Evolutionary conservation across 2,888 invertebrate genomes (phyloP), one percentile per base, ranked within the genome.

Genomic region (Tyria jacobaeae): DNA sequence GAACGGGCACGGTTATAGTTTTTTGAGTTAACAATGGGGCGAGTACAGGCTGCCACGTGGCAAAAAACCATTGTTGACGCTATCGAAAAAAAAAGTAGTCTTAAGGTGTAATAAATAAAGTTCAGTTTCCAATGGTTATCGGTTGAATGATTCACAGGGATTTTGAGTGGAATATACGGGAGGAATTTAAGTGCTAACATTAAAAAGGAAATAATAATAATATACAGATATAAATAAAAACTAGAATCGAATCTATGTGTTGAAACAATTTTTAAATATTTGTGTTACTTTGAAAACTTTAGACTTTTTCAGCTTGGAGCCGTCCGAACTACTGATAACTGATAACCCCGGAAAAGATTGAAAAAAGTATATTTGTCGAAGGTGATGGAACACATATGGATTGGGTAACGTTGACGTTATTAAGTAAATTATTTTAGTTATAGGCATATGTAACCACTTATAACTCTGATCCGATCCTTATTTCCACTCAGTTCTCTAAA

Each of bases 11-110:
- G 87, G 86, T 85, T 91, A 87, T 80, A 85, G 87, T 88, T 90
- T 90, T 91, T 89, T 90, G 88, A 89, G 87, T 84, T 85, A 85
- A 89, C 88, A 89, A 88, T 84, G 77, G 82, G 73, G 80, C 78
- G 75, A 79, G 78, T 75, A 80, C 71, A 70, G 75, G 82, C 70
- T 71, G 91, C 81, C 92, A 92, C 92, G 92, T 91, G 89, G 83
- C 88, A 57, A 62, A 65, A 65, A 66, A 64, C 66, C 68, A 79
- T 81, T 82, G 80, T 80, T 59, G 27, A 6, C 3, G 2, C 27
- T 49, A 6, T 27, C 60, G 65, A 31, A 44, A 54, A 14, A n/a
- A 77, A 78, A 71, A 54, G 58, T n/a, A 35, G 61, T 69, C 66
- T 65, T 74, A 71, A 35, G 0, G 0, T 9, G 1, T 24, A 4